phyloP scores from a whole-genome alignment of 35 echinoderm and acorn worm genomes.

The Apostichopus californicus region DNA sequence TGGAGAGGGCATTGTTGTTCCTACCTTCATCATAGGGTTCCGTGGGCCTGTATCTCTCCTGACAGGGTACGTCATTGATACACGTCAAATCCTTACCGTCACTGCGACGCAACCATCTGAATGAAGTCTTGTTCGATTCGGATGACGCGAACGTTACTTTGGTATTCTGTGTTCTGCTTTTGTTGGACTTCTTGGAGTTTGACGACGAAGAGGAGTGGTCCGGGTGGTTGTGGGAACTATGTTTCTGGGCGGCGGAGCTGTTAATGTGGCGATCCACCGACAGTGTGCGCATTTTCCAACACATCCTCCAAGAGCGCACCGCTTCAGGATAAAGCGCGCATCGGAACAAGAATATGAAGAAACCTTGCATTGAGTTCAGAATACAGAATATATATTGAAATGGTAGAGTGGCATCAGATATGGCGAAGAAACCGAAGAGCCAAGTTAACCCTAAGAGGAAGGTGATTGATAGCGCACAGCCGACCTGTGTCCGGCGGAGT shows the following conservation, averaged over 20 bases:
- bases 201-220: conserved; percentile 6
- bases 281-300: conserved; percentile 50
- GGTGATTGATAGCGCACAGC: conserved; percentile 83
- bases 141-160: conserved; percentile 47
- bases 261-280: conserved; percentile 52
- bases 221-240: conserved; percentile 46
- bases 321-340: conserved; percentile 91
- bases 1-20: conserved; percentile 21
- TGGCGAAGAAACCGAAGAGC: conserved; percentile 83
- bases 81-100: conserved; percentile 1
- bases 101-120: conserved; percentile 18
- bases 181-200: not conserved
- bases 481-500: conserved; percentile 67
- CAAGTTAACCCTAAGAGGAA: conserved; percentile 88
- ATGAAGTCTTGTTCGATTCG: conserved; percentile 45
- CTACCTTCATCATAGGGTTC: not conserved
- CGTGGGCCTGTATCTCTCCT: conserved; percentile 18
- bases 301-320: conserved; percentile 66
- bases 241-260: conserved; percentile 16
- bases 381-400: conserved; percentile 88
- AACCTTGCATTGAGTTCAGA: conserved; percentile 85
- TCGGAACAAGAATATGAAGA: conserved; percentile 97
- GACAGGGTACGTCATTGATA: not conserved
- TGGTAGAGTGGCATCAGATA: conserved; percentile 65
- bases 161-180: conserved; percentile 5